Evolutionary conservation across 1,140 invertebrate species (phyloP).

Genomic region (Leptopilina boulardi): DNA sequence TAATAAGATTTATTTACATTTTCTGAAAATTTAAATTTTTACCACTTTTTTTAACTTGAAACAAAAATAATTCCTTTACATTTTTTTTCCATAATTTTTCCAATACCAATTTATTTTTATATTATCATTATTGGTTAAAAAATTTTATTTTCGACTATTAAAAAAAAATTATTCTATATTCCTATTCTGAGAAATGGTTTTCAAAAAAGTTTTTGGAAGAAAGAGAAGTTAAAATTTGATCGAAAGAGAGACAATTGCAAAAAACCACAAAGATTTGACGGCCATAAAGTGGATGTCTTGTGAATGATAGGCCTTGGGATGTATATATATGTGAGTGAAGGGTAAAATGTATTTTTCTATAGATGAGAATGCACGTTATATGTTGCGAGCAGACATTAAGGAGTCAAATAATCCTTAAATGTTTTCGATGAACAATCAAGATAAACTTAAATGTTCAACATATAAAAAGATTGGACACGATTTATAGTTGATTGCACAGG

Average conservation of each 20-base stretch:
- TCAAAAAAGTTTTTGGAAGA: background rate
- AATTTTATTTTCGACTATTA: too few relatives aligned
- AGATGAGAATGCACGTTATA: conserved; percentile 33
- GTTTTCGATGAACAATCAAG: conserved; percentile 44
- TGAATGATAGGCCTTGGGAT: conserved; percentile 37
- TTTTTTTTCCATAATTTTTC: background rate
- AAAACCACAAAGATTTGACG: conserved; percentile 41
- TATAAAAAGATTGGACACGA: conserved; percentile 70
- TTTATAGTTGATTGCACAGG: conserved; percentile 69
- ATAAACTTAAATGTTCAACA: conserved; percentile 64
- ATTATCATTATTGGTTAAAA: background rate
- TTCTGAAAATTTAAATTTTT: background rate
- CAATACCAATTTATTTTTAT: background rate
- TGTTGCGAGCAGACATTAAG: background rate
- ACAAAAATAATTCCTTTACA: too few relatives aligned
- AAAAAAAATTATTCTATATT: too few relatives aligned
- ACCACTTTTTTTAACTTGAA: background rate
- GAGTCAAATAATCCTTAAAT: conserved; percentile 44
- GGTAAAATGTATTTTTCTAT: conserved; percentile 39
- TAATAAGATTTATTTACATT: background rate
- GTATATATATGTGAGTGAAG: too few relatives aligned
- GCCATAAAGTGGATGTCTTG: conserved; percentile 44
- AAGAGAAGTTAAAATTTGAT: background rate
- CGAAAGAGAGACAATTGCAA: conserved; percentile 19
- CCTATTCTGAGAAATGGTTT: background rate